phyloP scores from a whole-genome alignment of 2,888 invertebrate species.

The Melieria picta region DNA sequence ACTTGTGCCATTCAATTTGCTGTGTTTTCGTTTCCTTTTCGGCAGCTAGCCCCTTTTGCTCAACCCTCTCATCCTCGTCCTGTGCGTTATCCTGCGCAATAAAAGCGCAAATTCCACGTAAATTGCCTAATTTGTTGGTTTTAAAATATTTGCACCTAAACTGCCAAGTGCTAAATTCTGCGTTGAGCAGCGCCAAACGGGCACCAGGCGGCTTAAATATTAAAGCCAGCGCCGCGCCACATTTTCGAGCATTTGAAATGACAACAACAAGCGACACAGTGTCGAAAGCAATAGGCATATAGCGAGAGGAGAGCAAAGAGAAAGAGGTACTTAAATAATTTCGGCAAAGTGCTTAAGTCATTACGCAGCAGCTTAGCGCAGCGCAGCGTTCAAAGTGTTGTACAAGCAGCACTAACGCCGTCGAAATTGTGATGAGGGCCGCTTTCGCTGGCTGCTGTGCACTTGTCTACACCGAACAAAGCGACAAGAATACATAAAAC shows the following conservation, averaged over 20 bases:
- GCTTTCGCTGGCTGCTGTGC: too few relatives aligned
- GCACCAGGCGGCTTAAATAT: background rate
- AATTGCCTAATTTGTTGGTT: constrained; percentile 59
- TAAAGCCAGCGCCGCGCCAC: background rate
- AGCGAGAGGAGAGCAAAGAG: background rate
- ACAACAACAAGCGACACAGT: too few relatives aligned
- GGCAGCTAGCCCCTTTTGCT: too few relatives aligned
- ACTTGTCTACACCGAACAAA: too few relatives aligned
- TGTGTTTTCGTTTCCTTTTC: too few relatives aligned
- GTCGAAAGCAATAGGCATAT: too few relatives aligned
- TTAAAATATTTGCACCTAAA: constrained; percentile 56
- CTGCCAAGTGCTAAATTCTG: constrained; percentile 1
- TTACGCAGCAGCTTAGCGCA: constrained; percentile 13
- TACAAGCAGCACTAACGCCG: too few relatives aligned
- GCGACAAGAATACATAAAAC: too few relatives aligned
- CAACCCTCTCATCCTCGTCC: too few relatives aligned
- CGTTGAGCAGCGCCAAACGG: background rate
- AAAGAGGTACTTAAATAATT: constrained; percentile 17
- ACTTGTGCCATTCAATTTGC: background rate
- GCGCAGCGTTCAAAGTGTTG: too few relatives aligned
- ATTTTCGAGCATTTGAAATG: background rate
- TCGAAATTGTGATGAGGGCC: too few relatives aligned
- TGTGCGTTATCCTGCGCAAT: background rate
- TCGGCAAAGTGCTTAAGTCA: constrained; percentile 24
- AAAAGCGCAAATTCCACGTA: constrained; percentile 41